A percentile compares a stretch with the other conserved stretches of the same genome.
Conservation (phyloP, 2,888 invertebrate species). For the Callyntrura sp. region DNA sequence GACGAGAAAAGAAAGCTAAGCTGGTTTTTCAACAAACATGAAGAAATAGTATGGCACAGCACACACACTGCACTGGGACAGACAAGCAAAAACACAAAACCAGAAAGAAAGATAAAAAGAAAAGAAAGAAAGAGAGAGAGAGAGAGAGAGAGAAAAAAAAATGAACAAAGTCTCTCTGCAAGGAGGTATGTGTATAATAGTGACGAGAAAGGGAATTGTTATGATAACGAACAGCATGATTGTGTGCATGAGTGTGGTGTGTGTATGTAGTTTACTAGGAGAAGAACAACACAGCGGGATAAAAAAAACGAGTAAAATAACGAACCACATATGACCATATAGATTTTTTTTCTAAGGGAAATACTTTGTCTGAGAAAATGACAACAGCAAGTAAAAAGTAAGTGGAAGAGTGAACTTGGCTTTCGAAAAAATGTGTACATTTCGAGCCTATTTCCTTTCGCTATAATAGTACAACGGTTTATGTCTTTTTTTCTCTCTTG, state of each 20-base stretch:
- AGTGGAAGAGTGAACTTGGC: constrained; percentile 45
- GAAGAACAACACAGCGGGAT: not conserved
- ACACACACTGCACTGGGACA: not conserved
- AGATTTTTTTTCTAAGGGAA: constrained; percentile 41
- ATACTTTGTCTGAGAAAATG: constrained; percentile 33
- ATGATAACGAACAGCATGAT: constrained; percentile 35
- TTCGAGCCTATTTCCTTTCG: constrained; percentile 19
- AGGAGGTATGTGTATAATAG: not conserved
- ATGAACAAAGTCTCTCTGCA: not conserved
- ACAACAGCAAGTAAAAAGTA: constrained; percentile 54
- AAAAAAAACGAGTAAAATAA: constrained; percentile 1
- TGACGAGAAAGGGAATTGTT: constrained; percentile 61
- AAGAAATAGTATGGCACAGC: constrained; percentile 2
- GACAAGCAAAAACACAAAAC: constrained; percentile 32
- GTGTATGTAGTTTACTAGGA: constrained; percentile 15
- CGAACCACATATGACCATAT: constrained; percentile 22
- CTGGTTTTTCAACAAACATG: constrained; percentile 28
- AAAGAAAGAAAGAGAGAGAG: not conserved
- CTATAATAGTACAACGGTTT: constrained; percentile 31
- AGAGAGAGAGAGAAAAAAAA: not conserved
- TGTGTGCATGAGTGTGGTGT: constrained; percentile 7
- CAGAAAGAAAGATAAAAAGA: not conserved
- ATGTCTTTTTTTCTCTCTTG: not conserved
- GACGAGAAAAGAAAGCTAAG: not conserved
- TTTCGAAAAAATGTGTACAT: not conserved